phyloP scores from a whole-genome alignment of 2,888 invertebrate genomes.

The Rhingia rostrata region DNA sequence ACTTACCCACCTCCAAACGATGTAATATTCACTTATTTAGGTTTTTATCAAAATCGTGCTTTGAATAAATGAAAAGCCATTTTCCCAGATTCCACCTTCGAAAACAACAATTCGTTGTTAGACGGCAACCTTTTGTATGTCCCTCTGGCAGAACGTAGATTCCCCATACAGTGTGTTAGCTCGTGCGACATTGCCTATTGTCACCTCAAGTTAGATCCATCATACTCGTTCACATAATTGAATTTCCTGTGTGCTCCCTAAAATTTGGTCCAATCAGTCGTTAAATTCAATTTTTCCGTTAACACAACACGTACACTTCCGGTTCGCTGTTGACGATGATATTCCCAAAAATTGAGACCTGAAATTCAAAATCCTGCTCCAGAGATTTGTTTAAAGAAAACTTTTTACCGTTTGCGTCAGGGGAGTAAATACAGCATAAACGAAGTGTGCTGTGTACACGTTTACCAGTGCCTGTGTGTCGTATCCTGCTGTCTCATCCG shows the following conservation, averaged over 20 bases:
- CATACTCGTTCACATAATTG: constrained; percentile 35
- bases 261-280: constrained; percentile 58
- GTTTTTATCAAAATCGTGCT: too few relatives aligned
- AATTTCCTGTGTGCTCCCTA: constrained; percentile 36
- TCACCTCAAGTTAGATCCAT: constrained; percentile 50
- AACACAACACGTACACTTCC: constrained; percentile 63
- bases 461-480: constrained; percentile 33
- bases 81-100: too few relatives aligned
- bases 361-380: constrained; percentile 39
- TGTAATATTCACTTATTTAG: too few relatives aligned
- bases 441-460: constrained; percentile 44
- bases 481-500: constrained; percentile 27
- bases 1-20: too few relatives aligned
- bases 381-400: constrained; percentile 49
- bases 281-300: constrained; percentile 66
- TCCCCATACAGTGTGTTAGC: not conserved
- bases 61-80: too few relatives aligned
- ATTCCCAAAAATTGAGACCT: constrained; percentile 52
- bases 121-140: not conserved
- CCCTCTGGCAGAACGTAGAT: constrained; percentile 32
- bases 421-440: constrained; percentile 57
- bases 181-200: constrained; percentile 24
- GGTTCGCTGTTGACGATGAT: constrained; percentile 50
- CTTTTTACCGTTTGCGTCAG: constrained; percentile 45
- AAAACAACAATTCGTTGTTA: too few relatives aligned